Evolutionary conservation across 2,888 invertebrate genomes (phyloP), one percentile per base, ranked within the genome.

Genomic region (Spodoptera picta): DNA sequence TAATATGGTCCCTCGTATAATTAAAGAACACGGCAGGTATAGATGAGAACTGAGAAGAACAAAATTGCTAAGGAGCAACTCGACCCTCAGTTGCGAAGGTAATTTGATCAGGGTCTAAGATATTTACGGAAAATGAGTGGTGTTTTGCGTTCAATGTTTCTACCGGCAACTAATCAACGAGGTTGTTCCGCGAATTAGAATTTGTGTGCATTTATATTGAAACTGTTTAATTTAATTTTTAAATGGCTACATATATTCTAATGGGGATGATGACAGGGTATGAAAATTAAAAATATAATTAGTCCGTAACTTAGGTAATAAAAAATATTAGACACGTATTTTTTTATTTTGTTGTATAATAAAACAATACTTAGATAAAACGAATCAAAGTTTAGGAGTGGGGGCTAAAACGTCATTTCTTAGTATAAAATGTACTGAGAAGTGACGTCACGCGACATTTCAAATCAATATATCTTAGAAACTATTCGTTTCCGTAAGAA

Each of bases 1-100:
- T 77, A 74, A 82, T 81, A 59, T 45, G 63, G 56, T 64, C 62
- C 45, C 60, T 43, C 23, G n/a, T 54, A 65, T 77, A 77, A 80
- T 77, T 77, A 66, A 67, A 80, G 73, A 66, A 73, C 70, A 70
- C 52, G 53, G 45, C 36, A 69, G 63, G 63, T 67, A 50, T 50
- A 65, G 52, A 61, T 58, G 72, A 79, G 67, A 62, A 64, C 59
- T 58, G 72, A 79, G 67, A 62, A 64, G 27, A 61, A 60, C 23
- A 36, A 62, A 69, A 73, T 76, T 68, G 64, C 61, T 27, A 51
- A 59, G 55, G 46, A 76, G 59, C 54, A 62, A 59, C 62, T 79
- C 47, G 54, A 62, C 41, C 59, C 53, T 64, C 43, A 64, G 50
- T 67, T 67, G 11, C 23, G 55, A 50, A 65, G 14, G 60, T 41